Conservation (phyloP, 2,797 vertebrate genomes). For the Parauchenoglanis punctatus region DNA sequence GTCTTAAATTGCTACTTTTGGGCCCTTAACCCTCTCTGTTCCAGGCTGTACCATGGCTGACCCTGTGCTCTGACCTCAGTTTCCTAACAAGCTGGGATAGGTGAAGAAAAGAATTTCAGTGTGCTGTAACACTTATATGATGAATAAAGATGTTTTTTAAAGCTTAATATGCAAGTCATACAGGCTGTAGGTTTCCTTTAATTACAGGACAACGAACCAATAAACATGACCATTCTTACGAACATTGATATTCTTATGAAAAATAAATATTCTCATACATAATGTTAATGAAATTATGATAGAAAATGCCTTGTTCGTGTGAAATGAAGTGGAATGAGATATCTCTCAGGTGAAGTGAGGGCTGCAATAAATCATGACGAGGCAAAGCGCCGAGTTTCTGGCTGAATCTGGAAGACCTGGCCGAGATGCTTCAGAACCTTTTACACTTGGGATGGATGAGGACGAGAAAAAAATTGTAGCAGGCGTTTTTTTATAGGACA, state of each 20-base stretch:
- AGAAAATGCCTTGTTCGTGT: neutral
- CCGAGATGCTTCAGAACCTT: neutral
- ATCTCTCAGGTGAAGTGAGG: neutral
- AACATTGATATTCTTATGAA: too few relatives aligned
- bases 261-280: neutral
- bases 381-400: neutral
- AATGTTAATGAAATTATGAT: neutral
- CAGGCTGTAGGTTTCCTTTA: neutral
- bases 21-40: too few relatives aligned
- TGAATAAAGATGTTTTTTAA: neutral
- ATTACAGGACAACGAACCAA: neutral
- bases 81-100: too few relatives aligned
- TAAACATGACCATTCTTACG: neutral
- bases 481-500: slow-evolving; percentile 19
- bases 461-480: neutral
- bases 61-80: too few relatives aligned
- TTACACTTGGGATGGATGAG: neutral
- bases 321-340: neutral
- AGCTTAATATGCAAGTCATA: neutral
- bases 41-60: too few relatives aligned
- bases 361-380: neutral
- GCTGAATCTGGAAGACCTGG: neutral
- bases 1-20: too few relatives aligned
- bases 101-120: too few relatives aligned
- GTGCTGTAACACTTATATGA: too few relatives aligned